Conservation (phyloP, 2,113 vertebrate species). For the Oriolus oriolus region DNA sequence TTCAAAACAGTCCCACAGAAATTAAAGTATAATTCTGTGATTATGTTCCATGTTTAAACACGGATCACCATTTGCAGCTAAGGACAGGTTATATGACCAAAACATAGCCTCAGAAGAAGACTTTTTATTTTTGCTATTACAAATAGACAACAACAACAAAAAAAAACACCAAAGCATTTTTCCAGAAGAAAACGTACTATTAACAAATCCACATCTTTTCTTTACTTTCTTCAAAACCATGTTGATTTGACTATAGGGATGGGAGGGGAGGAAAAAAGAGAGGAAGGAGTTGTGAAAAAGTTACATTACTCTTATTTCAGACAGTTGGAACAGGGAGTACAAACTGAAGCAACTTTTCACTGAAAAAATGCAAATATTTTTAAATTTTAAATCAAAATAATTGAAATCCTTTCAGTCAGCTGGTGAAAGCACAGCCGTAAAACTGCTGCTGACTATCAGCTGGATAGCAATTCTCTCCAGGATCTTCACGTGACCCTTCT, state of each 20-base stretch:
- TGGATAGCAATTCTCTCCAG: background rate
- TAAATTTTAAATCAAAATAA: background rate
- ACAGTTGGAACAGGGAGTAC: background rate
- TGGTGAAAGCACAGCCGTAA: background rate
- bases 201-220: background rate
- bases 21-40: background rate
- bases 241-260: background rate
- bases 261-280: background rate
- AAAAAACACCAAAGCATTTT: background rate
- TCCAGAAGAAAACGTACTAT: background rate
- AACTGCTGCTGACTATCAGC: background rate
- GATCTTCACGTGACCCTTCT: background rate
- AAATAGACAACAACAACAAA: background rate
- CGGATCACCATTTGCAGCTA: background rate
- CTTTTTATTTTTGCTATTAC: background rate
- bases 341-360: background rate
- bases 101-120: background rate
- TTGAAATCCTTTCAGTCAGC: background rate
- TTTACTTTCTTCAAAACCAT: background rate
- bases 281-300: background rate
- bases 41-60: background rate
- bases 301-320: background rate
- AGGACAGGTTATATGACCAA: background rate
- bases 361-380: background rate
- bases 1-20: background rate